phyloP scores from a whole-genome alignment of 2,888 invertebrate genomes.

The Nephrotoma guestfalica region DNA sequence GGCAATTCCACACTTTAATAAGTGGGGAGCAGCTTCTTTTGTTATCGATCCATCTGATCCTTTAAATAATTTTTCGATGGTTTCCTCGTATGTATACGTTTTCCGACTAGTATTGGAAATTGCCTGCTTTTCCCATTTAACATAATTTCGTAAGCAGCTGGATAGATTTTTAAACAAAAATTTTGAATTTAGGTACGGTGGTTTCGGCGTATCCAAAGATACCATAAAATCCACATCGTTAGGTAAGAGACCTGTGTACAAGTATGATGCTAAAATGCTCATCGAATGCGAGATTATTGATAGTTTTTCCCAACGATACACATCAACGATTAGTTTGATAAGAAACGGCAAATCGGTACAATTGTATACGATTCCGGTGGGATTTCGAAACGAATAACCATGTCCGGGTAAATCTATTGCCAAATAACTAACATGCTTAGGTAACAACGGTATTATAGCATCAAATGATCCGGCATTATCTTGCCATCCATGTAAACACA shows the following conservation, averaged over 20 bases:
- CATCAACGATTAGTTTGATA: constrained; percentile 41
- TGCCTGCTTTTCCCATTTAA: constrained; percentile 32
- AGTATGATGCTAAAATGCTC: constrained; percentile 45
- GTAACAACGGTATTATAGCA: constrained; percentile 44
- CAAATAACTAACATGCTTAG: constrained; percentile 36
- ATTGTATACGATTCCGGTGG: constrained; percentile 38
- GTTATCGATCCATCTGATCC: constrained; percentile 44
- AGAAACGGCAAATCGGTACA: constrained; percentile 31
- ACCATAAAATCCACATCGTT: constrained; percentile 30
- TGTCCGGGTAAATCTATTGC: constrained; percentile 58
- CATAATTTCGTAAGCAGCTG: constrained; percentile 32
- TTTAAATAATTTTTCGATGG: constrained; percentile 39
- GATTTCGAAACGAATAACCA: constrained; percentile 52
- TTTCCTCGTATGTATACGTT: constrained; percentile 44
- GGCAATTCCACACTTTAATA: constrained; percentile 42
- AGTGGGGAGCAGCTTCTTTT: constrained; percentile 38
- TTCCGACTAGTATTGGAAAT: constrained; percentile 38
- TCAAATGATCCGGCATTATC: constrained; percentile 70
- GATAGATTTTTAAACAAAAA: constrained; percentile 25
- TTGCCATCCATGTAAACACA: constrained; percentile 64
- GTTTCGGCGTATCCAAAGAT: constrained; percentile 27
- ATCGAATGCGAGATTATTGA: constrained; percentile 55
- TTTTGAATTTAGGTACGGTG: constrained; percentile 20
- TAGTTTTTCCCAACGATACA: constrained; percentile 55
- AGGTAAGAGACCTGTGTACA: constrained; percentile 44